A percentile compares a stretch with the other conserved stretches of the same genome.
Evolutionary conservation across 2,888 invertebrate genomes (phyloP).

Genomic region (Drosophila dives): DNA sequence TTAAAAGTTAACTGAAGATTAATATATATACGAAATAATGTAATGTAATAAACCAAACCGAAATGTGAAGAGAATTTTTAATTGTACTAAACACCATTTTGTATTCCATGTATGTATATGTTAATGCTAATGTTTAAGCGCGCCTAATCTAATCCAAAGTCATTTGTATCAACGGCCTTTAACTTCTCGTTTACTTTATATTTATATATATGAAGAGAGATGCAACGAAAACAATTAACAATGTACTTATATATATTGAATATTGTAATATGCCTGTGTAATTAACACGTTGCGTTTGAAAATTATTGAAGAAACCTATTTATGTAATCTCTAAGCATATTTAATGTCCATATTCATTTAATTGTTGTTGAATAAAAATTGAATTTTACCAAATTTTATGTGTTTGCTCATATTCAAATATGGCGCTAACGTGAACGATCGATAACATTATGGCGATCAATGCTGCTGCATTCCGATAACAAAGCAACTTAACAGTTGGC

Average conservation of each 20-base stretch:
- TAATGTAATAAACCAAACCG: conserved; percentile 76
- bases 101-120: conserved; percentile 73
- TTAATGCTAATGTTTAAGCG: conserved; percentile 71
- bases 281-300: conserved; percentile 41
- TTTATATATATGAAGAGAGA: conserved; percentile 53
- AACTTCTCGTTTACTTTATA: conserved; percentile 78
- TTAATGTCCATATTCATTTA: conserved; percentile 79
- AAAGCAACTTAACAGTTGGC: conserved; percentile 18
- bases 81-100: conserved; percentile 79
- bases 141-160: conserved; percentile 76
- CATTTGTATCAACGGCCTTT: conserved; percentile 79
- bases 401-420: not conserved
- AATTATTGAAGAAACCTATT: conserved; percentile 60
- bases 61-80: conserved; percentile 80
- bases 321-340: conserved; percentile 78
- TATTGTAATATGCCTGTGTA: conserved; percentile 68
- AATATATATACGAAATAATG: conserved; percentile 59
- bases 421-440: conserved; percentile 6
- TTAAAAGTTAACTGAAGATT: conserved; percentile 44
- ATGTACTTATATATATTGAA: conserved; percentile 69
- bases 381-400: conserved; percentile 66
- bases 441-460: conserved; percentile 19
- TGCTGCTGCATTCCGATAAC: conserved; percentile 22
- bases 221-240: conserved; percentile 78
- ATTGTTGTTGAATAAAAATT: conserved; percentile 76